These are phyloP conservation scores for Scaptomyza graminum DNA, from an alignment of 1,140 invertebrate species.

Conservation along the genomic window DNA sequence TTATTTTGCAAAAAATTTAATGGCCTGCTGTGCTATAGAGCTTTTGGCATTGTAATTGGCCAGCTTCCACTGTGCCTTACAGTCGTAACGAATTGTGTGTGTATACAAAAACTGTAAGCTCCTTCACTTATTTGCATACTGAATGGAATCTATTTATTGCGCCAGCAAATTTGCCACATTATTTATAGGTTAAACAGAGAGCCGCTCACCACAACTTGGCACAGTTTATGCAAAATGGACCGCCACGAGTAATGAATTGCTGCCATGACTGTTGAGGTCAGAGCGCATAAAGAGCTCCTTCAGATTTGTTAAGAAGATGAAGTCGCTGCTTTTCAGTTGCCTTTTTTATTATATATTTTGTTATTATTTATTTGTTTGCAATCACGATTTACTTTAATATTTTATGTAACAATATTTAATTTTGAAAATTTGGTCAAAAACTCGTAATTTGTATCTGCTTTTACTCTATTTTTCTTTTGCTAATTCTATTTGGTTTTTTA, in stretches of 20 bases:
- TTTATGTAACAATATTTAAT: slow-evolving; percentile 41
- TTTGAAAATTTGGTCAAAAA: slow-evolving; percentile 48
- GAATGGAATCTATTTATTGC: slow-evolving; percentile 72
- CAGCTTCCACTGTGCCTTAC: slow-evolving; percentile 9
- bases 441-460: slow-evolving; percentile 67
- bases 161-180: slow-evolving; percentile 63
- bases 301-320: neutral
- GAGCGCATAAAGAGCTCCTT: neutral
- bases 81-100: slow-evolving; percentile 33
- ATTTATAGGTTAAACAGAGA: slow-evolving; percentile 67
- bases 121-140: slow-evolving; percentile 59
- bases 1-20: slow-evolving; percentile 23
- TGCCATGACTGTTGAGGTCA: slow-evolving; percentile 4
- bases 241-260: slow-evolving; percentile 42
- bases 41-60: slow-evolving; percentile 22
- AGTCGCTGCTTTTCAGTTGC: slow-evolving; percentile 56
- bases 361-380: slow-evolving; percentile 64
- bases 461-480: slow-evolving; percentile 31
- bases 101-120: slow-evolving; percentile 18
- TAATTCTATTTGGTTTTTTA: slow-evolving; percentile 26
- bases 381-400: slow-evolving; percentile 53
- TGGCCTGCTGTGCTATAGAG: slow-evolving; percentile 5
- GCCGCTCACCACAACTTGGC: slow-evolving; percentile 3
- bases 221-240: slow-evolving; percentile 55
- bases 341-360: slow-evolving; percentile 14